These are phyloP conservation scores for Ellobium chinense DNA, from an alignment of 2,888 invertebrate genomes.

Conservation along the genomic window DNA sequence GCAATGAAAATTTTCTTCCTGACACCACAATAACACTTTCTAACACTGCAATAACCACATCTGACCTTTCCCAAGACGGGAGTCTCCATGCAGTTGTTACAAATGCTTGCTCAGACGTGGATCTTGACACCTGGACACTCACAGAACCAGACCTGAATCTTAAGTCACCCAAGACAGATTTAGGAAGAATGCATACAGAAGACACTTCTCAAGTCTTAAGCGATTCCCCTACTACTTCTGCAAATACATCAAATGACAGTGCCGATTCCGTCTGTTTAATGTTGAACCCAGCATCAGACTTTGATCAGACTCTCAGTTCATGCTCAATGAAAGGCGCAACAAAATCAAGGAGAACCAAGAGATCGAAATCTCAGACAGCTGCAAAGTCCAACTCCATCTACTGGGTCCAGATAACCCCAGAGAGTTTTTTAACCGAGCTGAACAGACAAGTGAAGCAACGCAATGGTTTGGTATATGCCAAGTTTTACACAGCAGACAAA, in stretches of 20 bases:
- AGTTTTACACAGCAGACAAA: slow-evolving; percentile 63
- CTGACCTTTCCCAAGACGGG: neutral
- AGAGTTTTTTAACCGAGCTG: slow-evolving; percentile 64
- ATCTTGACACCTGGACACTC: neutral
- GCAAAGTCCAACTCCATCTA: slow-evolving; percentile 26
- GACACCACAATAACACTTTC: neutral
- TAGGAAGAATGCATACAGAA: neutral
- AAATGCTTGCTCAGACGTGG: neutral
- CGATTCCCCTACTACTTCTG: neutral
- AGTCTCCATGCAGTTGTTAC: neutral
- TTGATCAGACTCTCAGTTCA: no score
- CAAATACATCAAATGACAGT: no score
- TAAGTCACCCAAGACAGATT: neutral
- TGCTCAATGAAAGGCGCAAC: neutral
- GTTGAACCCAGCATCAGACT: no score
- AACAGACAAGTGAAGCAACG: slow-evolving; percentile 53
- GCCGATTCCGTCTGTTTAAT: no score
- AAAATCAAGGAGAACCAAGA: neutral
- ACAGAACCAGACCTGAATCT: no score
- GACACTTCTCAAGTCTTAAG: neutral
- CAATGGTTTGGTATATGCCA: slow-evolving; percentile 59
- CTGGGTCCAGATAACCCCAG: slow-evolving; percentile 59
- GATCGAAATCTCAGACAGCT: neutral
- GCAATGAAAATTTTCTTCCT: neutral
- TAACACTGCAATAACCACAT: neutral